Conservation (phyloP, 2,113 vertebrate species). For the Antennarius striatus region DNA sequence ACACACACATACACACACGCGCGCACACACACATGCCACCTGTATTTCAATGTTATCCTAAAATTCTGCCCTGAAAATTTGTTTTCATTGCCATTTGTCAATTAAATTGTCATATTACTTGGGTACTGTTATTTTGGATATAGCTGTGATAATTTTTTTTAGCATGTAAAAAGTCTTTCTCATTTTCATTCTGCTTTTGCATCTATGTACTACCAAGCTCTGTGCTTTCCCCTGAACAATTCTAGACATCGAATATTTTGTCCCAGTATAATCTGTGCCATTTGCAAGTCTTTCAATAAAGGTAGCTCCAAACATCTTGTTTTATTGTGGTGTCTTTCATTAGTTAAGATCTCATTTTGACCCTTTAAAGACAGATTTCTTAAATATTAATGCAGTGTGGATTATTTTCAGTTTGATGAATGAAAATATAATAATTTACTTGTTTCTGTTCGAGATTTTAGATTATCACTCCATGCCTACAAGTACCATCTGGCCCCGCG, state of each 20-base stretch:
- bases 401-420: too few species aligned
- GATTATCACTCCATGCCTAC: constrained; percentile 37
- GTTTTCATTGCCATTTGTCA: constrained; percentile 16
- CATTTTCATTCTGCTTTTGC: constrained; percentile 45
- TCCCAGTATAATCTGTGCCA: constrained; percentile 69
- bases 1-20: constrained; percentile 1
- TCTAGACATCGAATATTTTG: constrained; percentile 56
- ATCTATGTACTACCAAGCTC: constrained; percentile 44
- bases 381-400: too few species aligned
- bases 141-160: constrained; percentile 35
- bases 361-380: too few species aligned
- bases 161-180: constrained; percentile 28
- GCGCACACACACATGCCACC: neutral
- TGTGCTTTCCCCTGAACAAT: constrained; percentile 54
- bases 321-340: constrained; percentile 13
- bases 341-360: too few species aligned
- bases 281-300: constrained; percentile 79
- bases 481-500: constrained; percentile 58
- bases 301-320: too few species aligned
- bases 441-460: neutral
- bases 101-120: constrained; percentile 45
- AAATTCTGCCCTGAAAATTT: constrained; percentile 10
- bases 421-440: too few species aligned
- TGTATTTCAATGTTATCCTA: constrained; percentile 8
- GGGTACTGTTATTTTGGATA: constrained; percentile 35